Evolutionary conservation across 2,113 vertebrate genomes (phyloP), one percentile per base, ranked within the genome.

Genomic region (Variabilichromis moorii): DNA sequence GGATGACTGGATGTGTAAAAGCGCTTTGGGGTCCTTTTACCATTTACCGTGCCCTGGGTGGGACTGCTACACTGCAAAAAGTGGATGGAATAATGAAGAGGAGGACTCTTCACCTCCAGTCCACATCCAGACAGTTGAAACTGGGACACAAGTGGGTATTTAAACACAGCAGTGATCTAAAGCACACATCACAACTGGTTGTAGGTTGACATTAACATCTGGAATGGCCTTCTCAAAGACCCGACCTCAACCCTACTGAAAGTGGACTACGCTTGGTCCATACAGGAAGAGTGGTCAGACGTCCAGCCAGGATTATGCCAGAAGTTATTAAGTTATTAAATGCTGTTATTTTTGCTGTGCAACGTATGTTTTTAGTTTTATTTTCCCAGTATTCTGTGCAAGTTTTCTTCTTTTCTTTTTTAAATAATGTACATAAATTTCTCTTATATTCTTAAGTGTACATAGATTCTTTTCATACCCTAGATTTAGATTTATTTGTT

Each of bases 401-500:
- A 3, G 33, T 66, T n/a, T 66, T 66, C 31, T 19, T 0, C 31
- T 66, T 66, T 35, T 66, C 31, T n/a, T 66, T 37, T 66, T 37
- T 8, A n/a, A 66, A 1, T n/a, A n/a, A 66, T 3, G 33, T 1
- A 13, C 0, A 66, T 37, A n/a, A n/a, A 21, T 66, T 37, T 37
- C 19, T 66, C 6, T 35, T 66, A 35, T 66, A 12, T 66, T 66
- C 61, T 35, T 12, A 35, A 35, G 14, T 66, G 61, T 66, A n/a
- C 17, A 12, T 6, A 33, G 61, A 66, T 66, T 35, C 1, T 37
- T 66, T 66, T 37, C 61, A n/a, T 35, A 66, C 0, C 17, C 31
- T 66, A 66, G 31, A 66, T 66, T 37, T 37, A n/a, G 33, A 66
- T 37, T 35, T 66, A 37, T 66, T 12, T 66, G 1, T n/a, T 66